phyloP scores from a whole-genome alignment of 1,140 invertebrate species.

The Andrena cerasifolii region DNA sequence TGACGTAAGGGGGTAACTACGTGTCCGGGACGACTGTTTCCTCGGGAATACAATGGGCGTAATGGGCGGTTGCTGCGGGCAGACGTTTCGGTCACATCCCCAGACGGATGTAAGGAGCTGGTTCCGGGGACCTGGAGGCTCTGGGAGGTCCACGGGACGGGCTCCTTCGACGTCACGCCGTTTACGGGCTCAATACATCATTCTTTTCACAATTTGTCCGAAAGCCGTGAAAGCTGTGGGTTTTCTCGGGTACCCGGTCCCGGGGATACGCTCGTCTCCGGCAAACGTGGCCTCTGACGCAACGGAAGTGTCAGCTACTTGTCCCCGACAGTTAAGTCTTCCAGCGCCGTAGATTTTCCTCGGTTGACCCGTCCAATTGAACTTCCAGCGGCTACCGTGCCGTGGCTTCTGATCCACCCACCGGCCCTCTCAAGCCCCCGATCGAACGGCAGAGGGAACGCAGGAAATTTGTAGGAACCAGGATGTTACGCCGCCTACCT shows the following conservation, averaged over 20 bases:
- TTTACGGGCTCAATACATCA: constrained; percentile 74
- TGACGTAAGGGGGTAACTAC: constrained; percentile 16
- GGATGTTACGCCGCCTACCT: constrained; percentile 35
- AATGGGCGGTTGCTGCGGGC: constrained; percentile 72
- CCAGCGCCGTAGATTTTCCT: constrained; percentile 69
- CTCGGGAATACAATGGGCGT: constrained; percentile 63
- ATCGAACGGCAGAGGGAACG: neutral
- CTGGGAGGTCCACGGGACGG: constrained; percentile 74
- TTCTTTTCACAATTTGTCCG: constrained; percentile 77
- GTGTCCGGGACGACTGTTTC: constrained; percentile 50
- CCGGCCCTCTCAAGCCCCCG: neutral
- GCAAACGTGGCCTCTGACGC: constrained; percentile 33
- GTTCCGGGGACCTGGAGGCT: constrained; percentile 42
- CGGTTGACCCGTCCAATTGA: constrained; percentile 53
- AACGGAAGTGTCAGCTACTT: constrained; percentile 76
- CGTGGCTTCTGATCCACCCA: neutral
- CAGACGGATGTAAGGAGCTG: constrained; percentile 62
- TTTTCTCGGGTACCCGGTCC: constrained; percentile 46
- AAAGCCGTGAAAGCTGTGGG: constrained; percentile 76
- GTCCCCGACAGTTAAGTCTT: constrained; percentile 65
- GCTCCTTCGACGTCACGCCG: constrained; percentile 63
- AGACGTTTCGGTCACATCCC: constrained; percentile 66
- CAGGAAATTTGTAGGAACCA: constrained; percentile 10
- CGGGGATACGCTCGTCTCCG: constrained; percentile 32
- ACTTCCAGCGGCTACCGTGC: neutral